A percentile compares a stretch with the other conserved stretches of the same genome.
phyloP scores from a whole-genome alignment of 2,888 invertebrate genomes.

The Dicyrtoma fusca region DNA sequence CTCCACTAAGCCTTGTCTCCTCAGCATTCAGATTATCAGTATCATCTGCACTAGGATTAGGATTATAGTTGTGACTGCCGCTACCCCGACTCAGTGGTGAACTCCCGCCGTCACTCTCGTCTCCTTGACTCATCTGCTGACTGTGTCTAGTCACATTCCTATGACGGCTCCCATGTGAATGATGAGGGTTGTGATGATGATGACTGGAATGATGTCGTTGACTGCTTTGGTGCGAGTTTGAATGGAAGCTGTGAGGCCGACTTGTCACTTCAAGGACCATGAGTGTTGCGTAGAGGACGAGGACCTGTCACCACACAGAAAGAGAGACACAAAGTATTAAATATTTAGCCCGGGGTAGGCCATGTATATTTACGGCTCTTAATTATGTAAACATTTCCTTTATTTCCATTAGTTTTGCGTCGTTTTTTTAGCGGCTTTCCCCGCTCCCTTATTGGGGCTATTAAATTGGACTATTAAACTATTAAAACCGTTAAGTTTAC shows the following conservation, averaged over 20 bases:
- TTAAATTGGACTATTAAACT: no score
- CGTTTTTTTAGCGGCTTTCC: no score
- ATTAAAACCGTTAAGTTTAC: no score
- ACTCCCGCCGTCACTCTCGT: background rate
- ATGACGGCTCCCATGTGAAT: constrained; percentile 5
- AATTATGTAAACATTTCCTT: no score
- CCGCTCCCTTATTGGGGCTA: no score
- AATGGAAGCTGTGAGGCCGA: background rate
- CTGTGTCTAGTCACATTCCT: no score
- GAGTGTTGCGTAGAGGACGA: background rate
- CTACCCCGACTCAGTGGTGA: no score
- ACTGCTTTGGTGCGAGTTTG: background rate
- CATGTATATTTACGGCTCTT: no score
- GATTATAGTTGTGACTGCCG: constrained; percentile 9
- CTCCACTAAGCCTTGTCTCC: background rate
- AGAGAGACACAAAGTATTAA: background rate
- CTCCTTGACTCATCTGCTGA: no score
- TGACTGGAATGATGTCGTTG: constrained; percentile 20
- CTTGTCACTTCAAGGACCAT: constrained; percentile 1
- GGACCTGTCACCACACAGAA: background rate
- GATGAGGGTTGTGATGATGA: constrained; percentile 27
- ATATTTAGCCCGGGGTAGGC: no score
- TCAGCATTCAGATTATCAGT: background rate
- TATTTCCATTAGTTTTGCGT: no score
- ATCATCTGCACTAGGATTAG: background rate